Conservation (phyloP, 2,888 invertebrate species). For the Lithodes maja region DNA sequence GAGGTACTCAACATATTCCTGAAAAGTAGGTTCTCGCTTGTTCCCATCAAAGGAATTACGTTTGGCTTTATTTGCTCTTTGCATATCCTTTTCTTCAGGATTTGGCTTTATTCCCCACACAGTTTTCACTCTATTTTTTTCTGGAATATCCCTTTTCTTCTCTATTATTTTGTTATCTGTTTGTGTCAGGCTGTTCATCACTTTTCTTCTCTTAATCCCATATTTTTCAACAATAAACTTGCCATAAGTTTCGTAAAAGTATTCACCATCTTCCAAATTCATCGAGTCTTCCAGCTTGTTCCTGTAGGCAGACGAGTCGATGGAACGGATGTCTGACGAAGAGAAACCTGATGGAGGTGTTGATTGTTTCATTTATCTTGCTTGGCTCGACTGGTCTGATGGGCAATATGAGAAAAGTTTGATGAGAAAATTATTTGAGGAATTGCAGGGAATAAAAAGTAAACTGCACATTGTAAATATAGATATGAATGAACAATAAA, state of each 20-base stretch:
- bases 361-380: conserved; percentile 40
- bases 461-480: too few relatives aligned
- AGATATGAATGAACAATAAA: too few relatives aligned
- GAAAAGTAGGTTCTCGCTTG: conserved; percentile 53
- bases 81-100: neutral
- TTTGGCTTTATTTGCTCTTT: neutral
- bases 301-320: conserved; percentile 63
- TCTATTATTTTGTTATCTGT: neutral
- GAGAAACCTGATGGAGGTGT: conserved; percentile 47
- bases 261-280: conserved; percentile 41
- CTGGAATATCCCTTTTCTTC: neutral
- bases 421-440: too few relatives aligned
- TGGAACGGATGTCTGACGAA: conserved; percentile 61
- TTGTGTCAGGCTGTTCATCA: neutral
- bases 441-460: too few relatives aligned
- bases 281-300: conserved; percentile 62
- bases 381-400: conserved; percentile 26
- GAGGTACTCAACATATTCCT: conserved; percentile 58
- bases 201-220: neutral
- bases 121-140: neutral
- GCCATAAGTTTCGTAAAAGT: conserved; percentile 62
- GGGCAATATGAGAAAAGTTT: too few relatives aligned
- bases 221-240: conserved; percentile 47
- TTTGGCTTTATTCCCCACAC: neutral
- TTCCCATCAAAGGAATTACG: neutral